Percentiles rank a stretch among this genome's conserved stretches.
Evolutionary conservation across 1,140 invertebrate genomes (phyloP).

Genomic region (Tribolium madens): DNA sequence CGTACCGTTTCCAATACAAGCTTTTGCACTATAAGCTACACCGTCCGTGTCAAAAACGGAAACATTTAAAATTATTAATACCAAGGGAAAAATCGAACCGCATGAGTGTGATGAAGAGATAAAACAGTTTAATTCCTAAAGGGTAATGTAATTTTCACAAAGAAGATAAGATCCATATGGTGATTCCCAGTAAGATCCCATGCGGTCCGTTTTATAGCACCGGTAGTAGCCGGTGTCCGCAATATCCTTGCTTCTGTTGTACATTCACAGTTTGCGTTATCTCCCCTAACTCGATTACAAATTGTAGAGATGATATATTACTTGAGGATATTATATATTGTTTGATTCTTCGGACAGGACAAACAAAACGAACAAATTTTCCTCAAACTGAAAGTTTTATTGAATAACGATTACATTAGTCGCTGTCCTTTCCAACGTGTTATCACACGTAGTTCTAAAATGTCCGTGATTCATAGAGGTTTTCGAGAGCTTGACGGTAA

Average conservation of each 20-base stretch:
- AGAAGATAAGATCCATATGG: constrained; percentile 35
- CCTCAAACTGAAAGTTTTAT: neutral
- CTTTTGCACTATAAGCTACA: constrained; percentile 4
- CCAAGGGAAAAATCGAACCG: constrained; percentile 7
- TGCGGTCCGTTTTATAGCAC: constrained; percentile 23
- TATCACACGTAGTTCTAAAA: constrained; percentile 1
- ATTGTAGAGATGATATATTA: constrained; percentile 10
- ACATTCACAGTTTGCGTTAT: constrained; percentile 16
- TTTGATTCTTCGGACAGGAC: neutral
- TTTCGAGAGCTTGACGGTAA: neutral
- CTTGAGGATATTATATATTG: neutral
- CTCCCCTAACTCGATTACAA: constrained; percentile 36
- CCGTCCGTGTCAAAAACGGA: neutral
- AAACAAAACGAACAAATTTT: neutral
- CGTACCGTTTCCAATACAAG: constrained; percentile 2
- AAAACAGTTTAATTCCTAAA: constrained; percentile 26
- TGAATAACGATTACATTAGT: neutral
- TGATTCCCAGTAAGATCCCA: constrained; percentile 27
- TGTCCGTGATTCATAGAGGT: constrained; percentile 7
- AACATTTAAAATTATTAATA: constrained; percentile 10
- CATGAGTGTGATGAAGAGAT: constrained; percentile 16
- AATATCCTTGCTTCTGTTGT: constrained; percentile 12
- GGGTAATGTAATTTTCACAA: constrained; percentile 14
- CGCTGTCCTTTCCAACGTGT: neutral
- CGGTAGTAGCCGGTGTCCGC: constrained; percentile 1